Evolutionary conservation across 2,797 vertebrate genomes (phyloP).

Genomic region (Tamandua tetradactyla): DNA sequence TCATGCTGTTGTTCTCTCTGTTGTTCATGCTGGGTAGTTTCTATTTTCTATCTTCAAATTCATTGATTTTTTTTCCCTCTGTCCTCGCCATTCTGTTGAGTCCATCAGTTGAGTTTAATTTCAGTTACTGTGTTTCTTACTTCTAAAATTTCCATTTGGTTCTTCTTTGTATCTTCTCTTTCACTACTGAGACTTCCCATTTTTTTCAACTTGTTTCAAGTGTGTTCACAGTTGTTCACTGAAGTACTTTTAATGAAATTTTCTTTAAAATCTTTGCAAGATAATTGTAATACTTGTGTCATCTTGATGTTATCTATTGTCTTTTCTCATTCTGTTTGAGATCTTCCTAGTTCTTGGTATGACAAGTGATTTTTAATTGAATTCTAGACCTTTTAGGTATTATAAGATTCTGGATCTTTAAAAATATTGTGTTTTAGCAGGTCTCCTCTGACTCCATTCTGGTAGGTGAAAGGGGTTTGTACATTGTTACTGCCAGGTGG

Average conservation of each 20-base stretch:
- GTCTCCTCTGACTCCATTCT: not conserved
- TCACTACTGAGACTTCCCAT: too few relatives aligned
- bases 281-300: not conserved
- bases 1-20: not conserved
- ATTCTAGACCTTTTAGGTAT: not conserved
- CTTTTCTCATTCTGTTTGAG: constrained; percentile 31
- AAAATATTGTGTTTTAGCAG: constrained; percentile 21
- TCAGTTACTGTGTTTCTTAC: not conserved
- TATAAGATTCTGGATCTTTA: not conserved
- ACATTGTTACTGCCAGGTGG: not conserved
- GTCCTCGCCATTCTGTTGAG: not conserved
- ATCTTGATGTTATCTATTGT: not conserved
- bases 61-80: not conserved
- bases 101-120: not conserved
- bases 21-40: not conserved
- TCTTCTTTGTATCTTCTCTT: not conserved
- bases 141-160: constrained; percentile 29
- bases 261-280: not conserved
- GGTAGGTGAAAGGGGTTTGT: not conserved
- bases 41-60: not conserved
- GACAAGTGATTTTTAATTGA: not conserved
- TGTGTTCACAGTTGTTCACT: not conserved
- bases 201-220: not conserved
- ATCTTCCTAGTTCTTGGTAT: not conserved
- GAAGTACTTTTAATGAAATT: not conserved